Conservation (phyloP, 2,113 vertebrate genomes). For the Anhinga anhinga region DNA sequence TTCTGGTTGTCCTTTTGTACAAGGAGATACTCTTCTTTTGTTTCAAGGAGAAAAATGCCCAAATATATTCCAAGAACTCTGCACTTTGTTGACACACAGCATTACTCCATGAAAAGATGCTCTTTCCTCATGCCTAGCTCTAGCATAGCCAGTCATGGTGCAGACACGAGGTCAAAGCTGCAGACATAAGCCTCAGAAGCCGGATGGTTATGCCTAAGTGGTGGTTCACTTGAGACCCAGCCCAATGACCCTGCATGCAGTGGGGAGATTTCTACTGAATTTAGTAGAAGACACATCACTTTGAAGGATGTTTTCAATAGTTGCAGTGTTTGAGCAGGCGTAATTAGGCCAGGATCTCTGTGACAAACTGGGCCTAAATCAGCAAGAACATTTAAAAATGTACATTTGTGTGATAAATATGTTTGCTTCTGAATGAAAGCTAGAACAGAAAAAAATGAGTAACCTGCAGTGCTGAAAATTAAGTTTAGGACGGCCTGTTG, state of each 20-base stretch:
- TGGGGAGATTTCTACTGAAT: neutral
- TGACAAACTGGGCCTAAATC: neutral
- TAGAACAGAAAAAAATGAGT: neutral
- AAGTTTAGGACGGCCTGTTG: neutral
- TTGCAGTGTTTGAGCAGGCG: neutral
- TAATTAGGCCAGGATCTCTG: neutral
- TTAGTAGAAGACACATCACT: neutral
- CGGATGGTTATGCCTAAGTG: neutral
- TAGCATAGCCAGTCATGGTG: neutral
- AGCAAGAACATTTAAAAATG: neutral
- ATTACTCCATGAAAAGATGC: fast-evolving
- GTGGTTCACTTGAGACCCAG: neutral
- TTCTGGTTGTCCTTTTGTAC: neutral
- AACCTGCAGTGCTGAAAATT: neutral
- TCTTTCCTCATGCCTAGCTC: neutral
- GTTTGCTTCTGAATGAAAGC: neutral
- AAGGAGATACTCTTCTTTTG: neutral
- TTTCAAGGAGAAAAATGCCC: neutral
- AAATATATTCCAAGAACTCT: neutral
- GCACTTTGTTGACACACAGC: neutral
- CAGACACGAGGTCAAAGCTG: neutral
- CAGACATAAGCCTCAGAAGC: neutral
- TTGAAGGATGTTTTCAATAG: neutral
- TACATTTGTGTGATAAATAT: neutral
- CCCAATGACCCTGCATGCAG: neutral